Conservation (phyloP, 2,888 invertebrate genomes). For the Mermis nigrescens region DNA sequence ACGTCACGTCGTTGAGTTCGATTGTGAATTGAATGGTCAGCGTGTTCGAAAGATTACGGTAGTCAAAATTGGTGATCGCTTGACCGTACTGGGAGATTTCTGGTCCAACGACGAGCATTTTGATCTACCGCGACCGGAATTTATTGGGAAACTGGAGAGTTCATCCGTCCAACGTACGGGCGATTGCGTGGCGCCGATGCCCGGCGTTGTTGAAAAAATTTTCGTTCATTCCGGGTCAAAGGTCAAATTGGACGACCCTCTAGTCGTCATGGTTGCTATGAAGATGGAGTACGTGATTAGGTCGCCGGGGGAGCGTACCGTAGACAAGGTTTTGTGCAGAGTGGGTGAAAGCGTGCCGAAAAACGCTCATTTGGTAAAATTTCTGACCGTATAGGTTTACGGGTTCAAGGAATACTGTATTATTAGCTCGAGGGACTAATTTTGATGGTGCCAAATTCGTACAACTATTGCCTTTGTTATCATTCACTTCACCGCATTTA, state of each 20-base stretch:
- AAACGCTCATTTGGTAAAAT: conserved; percentile 28
- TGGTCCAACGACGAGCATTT: conserved; percentile 32
- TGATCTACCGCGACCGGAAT: conserved; percentile 39
- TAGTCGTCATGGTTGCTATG: conserved; percentile 92
- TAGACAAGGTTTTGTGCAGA: conserved; percentile 51
- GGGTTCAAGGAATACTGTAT: too few relatives aligned
- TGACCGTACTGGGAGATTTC: not conserved
- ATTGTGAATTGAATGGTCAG: too few relatives aligned
- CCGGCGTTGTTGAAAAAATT: conserved; percentile 77
- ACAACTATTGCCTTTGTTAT: too few relatives aligned
- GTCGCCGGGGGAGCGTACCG: conserved; percentile 54
- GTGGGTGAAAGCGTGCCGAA: conserved; percentile 66
- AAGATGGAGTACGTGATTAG: conserved; percentile 96
- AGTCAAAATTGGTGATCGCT: not conserved
- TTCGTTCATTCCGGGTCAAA: conserved; percentile 57
- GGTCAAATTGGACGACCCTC: conserved; percentile 66
- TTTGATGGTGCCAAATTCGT: too few relatives aligned
- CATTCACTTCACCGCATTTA: too few relatives aligned
- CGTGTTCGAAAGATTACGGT: too few relatives aligned
- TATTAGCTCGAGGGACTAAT: too few relatives aligned
- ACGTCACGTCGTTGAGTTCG: too few relatives aligned
- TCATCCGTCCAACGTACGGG: conserved; percentile 35
- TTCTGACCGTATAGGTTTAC: too few relatives aligned
- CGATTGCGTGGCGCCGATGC: conserved; percentile 68
- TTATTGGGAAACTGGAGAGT: conserved; percentile 5